Percentiles rank a stretch among this genome's conserved stretches.
phyloP scores from a whole-genome alignment of 2,797 vertebrate genomes.

The Cryptoblepharus egeriae region DNA sequence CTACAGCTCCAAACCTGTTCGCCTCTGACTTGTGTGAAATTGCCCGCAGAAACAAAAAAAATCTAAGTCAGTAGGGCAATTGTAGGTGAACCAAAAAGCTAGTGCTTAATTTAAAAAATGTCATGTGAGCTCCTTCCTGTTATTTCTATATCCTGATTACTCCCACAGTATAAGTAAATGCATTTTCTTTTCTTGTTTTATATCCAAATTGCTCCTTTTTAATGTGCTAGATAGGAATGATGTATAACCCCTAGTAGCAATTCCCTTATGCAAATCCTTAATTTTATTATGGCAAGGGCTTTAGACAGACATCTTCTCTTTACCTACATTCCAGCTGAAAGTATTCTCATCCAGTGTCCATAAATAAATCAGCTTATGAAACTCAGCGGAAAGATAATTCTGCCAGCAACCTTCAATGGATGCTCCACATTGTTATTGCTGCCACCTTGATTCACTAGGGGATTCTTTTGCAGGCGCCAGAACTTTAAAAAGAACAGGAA shows the following conservation, averaged over 20 bases:
- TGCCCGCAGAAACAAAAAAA: background rate
- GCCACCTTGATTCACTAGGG: conserved; percentile 9
- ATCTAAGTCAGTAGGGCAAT: conserved; percentile 55
- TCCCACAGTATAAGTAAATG: conserved; percentile 49
- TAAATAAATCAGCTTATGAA: conserved; percentile 69
- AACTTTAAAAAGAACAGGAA: conserved; percentile 33
- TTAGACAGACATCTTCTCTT: conserved; percentile 50
- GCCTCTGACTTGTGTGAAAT: background rate
- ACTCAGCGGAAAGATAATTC: conserved; percentile 58
- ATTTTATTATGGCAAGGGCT: conserved; percentile 30
- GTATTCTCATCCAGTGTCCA: conserved; percentile 50
- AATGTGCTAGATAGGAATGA: conserved; percentile 45
- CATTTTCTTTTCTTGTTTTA: conserved; percentile 36
- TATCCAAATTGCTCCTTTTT: conserved; percentile 27
- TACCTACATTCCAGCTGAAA: conserved; percentile 55
- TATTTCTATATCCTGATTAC: conserved; percentile 59
- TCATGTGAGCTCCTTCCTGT: conserved; percentile 51
- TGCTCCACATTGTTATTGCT: conserved; percentile 12
- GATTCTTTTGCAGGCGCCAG: conserved; percentile 17
- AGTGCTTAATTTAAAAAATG: conserved; percentile 31
- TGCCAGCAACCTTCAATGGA: conserved; percentile 49
- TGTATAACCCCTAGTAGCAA: conserved; percentile 15
- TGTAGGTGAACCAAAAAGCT: conserved; percentile 50
- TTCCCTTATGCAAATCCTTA: conserved; percentile 54
- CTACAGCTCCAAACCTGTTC: background rate